Base-by-base conservation (phyloP, 2,888 invertebrate genomes). In the Caenorhabditis parvicauda region DNA sequence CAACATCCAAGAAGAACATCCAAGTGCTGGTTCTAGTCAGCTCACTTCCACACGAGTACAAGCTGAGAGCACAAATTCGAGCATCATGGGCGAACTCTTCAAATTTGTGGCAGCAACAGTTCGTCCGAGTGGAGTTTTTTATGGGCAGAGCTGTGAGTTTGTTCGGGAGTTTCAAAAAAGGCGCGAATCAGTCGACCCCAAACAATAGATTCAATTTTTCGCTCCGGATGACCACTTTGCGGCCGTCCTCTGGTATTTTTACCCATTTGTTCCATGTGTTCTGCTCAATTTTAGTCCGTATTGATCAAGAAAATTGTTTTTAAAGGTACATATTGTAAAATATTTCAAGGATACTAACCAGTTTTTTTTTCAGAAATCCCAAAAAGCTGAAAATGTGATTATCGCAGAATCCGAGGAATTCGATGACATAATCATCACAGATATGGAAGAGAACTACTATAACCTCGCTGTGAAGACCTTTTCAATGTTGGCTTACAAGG, bases 401-500 rank as follows among this genome's bases (percentile, higher is more conserved):
- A 24, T 27, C 17, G 24, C 37, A 38, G 70, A 68, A 47, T 45
- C 37, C 21, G 19, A 45, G 1, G 42, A 43, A 1, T 55, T 52
- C 51, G 52, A 59, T 17, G 70, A 70, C 58, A 29, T 70, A 19
- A 47, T 70, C 6, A 47, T 65, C 0, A 50, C 61, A 0, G 59
- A 69, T 46, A 9, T 67, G 3, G 50, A 53, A 4, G 71, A 71
- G 32, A 58, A 54, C 2, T 71, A 71, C 45, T 71, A 71, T 54
- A 53, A 57, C 32, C 48, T 71, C 27, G 58, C 71, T 14, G 48
- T 64, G n/a, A 71, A 71, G 35, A 67, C 71, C 2, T 64, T 59
- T 49, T 64, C 68, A 2, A 64, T 69, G 60, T 32, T 71, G 12
- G 39, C 53, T 5, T 71, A 69, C 43, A 64, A 71, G 44, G 50